Percentiles rank a stretch among this genome's conserved stretches.
These are phyloP conservation scores for Cataglyphis cursor DNA, from an alignment of 2,888 invertebrate species.

Conservation along the genomic window DNA sequence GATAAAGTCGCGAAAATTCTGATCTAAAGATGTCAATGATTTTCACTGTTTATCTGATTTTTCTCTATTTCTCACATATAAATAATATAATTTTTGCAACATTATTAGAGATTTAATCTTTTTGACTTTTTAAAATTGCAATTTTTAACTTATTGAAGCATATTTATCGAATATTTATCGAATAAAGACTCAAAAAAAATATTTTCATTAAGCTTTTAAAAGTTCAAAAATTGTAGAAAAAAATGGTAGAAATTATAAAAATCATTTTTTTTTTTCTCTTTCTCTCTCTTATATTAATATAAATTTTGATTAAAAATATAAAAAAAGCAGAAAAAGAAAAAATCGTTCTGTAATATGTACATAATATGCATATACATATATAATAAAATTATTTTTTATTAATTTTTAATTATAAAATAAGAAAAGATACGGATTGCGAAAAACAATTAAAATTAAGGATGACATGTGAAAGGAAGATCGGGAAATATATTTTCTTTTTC, in stretches of 20 bases:
- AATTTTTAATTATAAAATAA: not conserved
- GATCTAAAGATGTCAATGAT: not conserved
- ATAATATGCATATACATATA: not conserved
- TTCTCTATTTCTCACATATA: not conserved
- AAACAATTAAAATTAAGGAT: slow-evolving; percentile 1
- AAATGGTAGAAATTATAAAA: not conserved
- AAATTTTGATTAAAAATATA: not conserved
- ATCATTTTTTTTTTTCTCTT: not conserved
- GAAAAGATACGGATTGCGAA: not conserved
- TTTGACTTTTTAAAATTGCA: not conserved
- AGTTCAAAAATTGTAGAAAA: not conserved
- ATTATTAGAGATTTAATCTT: not conserved
- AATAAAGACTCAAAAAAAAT: not conserved
- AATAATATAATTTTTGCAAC: not conserved
- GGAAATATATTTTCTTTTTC: not conserved
- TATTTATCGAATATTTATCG: too few species aligned
- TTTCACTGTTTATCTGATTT: not conserved
- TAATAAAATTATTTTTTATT: not conserved
- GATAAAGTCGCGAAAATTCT: not conserved
- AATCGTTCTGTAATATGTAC: not conserved
- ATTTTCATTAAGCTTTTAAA: not conserved
- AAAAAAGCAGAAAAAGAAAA: slow-evolving; percentile 13
- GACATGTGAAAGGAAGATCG: not conserved
- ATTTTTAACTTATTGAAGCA: too few species aligned
- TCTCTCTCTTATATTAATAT: not conserved